phyloP scores from a whole-genome alignment of 2,113 vertebrate genomes.

The Ramphastos sulfuratus region DNA sequence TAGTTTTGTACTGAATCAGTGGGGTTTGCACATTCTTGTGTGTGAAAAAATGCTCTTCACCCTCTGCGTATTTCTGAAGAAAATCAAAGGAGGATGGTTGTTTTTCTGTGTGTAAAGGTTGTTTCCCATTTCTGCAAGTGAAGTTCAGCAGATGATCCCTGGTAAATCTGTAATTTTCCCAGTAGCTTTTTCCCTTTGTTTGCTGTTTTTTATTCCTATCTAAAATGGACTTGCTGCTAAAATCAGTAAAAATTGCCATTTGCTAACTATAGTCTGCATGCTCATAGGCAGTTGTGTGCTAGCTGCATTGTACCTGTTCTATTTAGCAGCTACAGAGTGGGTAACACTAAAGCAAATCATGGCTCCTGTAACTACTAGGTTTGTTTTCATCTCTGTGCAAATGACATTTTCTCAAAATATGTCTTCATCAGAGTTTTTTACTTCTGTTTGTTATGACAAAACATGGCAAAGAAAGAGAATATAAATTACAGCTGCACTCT shows the following conservation, averaged over 20 bases:
- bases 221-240: not conserved
- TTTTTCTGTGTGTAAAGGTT: not conserved
- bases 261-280: not conserved
- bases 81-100: not conserved
- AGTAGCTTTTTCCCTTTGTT: not conserved
- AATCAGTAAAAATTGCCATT: not conserved
- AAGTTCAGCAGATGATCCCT: not conserved
- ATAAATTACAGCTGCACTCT: not conserved
- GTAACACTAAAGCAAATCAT: not conserved
- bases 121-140: not conserved
- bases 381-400: not conserved
- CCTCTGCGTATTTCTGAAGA: not conserved
- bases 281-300: not conserved
- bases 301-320: not conserved
- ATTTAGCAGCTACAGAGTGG: not conserved
- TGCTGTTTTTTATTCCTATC: not conserved
- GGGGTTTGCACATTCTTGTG: slow-evolving; percentile 15
- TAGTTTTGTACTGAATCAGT: slow-evolving; percentile 27
- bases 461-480: not conserved
- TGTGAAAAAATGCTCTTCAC: not conserved
- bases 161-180: not conserved
- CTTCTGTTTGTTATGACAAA: not conserved
- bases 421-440: not conserved
- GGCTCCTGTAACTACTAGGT: not conserved
- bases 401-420: not conserved